These are phyloP conservation scores for Epinephelus malabaricus DNA, from an alignment of 2,797 vertebrate genomes.

Conservation along the genomic window DNA sequence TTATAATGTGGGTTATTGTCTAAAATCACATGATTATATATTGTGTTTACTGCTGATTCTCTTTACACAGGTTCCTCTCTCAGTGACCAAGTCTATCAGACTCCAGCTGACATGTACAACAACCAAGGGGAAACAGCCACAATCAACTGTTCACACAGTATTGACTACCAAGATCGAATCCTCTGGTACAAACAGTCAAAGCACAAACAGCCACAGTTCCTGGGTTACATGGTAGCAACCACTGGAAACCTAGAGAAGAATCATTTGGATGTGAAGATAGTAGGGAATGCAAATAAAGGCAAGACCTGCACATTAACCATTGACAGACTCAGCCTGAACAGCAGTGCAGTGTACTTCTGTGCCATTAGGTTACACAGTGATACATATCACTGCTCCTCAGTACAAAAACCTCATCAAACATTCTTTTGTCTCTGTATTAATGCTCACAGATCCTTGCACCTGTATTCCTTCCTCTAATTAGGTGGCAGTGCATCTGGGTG, in stretches of 20 bases:
- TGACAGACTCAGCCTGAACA: conserved; percentile 4
- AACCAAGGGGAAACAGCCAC: neutral
- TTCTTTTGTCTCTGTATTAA: neutral
- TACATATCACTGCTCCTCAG: conserved; percentile 9
- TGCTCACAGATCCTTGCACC: neutral
- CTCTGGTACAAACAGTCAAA: conserved; percentile 71
- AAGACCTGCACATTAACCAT: conserved; percentile 43
- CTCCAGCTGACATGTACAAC: conserved; percentile 38
- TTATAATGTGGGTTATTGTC: neutral
- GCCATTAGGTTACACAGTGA: conserved; percentile 61
- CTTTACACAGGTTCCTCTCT: conserved; percentile 38
- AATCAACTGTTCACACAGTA: conserved; percentile 58
- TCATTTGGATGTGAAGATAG: neutral
- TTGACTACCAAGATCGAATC: conserved; percentile 32
- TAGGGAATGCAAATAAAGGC: conserved; percentile 32
- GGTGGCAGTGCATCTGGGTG: conserved; percentile 2
- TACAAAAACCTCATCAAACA: conserved; percentile 39
- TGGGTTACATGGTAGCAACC: neutral
- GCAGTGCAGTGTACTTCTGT: conserved; percentile 73
- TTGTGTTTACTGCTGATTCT: neutral
- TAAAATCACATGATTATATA: neutral
- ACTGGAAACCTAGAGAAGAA: neutral
- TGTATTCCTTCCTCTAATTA: neutral
- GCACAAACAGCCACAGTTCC: neutral
- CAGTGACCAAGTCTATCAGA: conserved; percentile 56